Evolutionary conservation across 1,140 invertebrate species (phyloP), one percentile per base, ranked within the genome.

Genomic region (Cyphomyrmex costatus): DNA sequence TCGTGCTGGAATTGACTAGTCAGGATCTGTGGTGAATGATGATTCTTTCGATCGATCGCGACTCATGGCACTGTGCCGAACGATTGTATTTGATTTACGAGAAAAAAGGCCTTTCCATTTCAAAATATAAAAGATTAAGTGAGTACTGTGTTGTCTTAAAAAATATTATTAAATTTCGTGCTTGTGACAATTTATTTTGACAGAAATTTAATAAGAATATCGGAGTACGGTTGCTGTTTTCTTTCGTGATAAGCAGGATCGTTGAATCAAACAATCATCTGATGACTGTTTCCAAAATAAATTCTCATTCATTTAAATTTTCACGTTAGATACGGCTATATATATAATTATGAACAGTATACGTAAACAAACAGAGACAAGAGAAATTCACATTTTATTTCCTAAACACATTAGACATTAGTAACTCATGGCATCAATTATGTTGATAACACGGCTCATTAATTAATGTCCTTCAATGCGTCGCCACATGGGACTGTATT

Each of bases 391-490:
- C 71, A 46, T 58, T 58, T 82, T 71, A 82, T 70, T 82, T 82
- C 7, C 10, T 53, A 46, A 74, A 83, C 51, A 60, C 71, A 60
- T 74, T 70, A 74, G 79, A 83, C 68, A 33, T 60, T 73, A 24
- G 53, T 46, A 49, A 82, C 14, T 73, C 24, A 36, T 2, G 46
- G 7, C 46, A 60, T 46, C 79, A 74, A 74, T 83, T 83, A 74
- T 49, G 21, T 49, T 8, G 56, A 33, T 74, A 82, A 24, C 51
- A 14, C 24, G 53, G 68, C 53, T 83, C 68, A 73, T 83, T 74
- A 83, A 83, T 83, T 83, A 83, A 83, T 24, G 53, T 74, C 79
- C 68, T 74, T 74, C 53, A 74, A 83, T 74, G 79, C 65, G 7
- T 46, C 66, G 36, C 53, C 71, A 61, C 60, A 83, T 83, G 46